Evolutionary conservation across 2,113 vertebrate species (phyloP).

Genomic region (Anarhynchus alexandrinus): DNA sequence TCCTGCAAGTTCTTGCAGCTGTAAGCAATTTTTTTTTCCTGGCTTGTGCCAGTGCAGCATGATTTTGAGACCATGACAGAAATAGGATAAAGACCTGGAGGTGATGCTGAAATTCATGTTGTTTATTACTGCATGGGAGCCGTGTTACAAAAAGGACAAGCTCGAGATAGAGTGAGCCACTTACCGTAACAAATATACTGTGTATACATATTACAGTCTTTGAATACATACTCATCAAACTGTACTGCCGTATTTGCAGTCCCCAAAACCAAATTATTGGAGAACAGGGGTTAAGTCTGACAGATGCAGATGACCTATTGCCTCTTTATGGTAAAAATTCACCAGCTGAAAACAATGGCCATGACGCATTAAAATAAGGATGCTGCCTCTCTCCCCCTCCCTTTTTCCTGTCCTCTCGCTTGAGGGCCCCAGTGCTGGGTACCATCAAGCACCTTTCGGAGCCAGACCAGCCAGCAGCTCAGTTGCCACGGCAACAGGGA

Average conservation of each 20-base stretch:
- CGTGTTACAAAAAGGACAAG: not conserved
- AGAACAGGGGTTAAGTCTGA: not conserved
- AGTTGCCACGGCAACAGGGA: conserved; percentile 7
- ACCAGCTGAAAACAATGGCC: not conserved
- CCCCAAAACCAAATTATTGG: not conserved
- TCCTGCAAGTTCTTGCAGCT: conserved; percentile 55
- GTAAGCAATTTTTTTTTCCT: conserved; percentile 40
- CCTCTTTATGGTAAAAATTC: not conserved
- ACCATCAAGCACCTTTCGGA: not conserved
- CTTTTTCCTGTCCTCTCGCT: not conserved
- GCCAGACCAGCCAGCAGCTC: not conserved
- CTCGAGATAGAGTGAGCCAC: not conserved
- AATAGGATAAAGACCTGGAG: conserved; percentile 20
- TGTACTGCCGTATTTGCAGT: not conserved
- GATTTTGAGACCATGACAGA: conserved; percentile 24
- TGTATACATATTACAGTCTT: not conserved
- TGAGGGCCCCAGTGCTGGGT: not conserved
- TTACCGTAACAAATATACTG: not conserved
- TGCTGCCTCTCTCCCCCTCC: not conserved
- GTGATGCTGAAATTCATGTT: conserved; percentile 10
- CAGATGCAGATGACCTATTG: not conserved
- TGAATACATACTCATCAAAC: not conserved
- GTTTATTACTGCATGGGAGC: not conserved
- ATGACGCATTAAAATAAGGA: not conserved
- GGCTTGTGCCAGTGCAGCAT: conserved; percentile 18